A percentile compares a stretch with the other conserved stretches of the same genome.
These are phyloP conservation scores for Gandaritis pyraliata DNA, from an alignment of 2,888 invertebrate species.

Conservation along the genomic window DNA sequence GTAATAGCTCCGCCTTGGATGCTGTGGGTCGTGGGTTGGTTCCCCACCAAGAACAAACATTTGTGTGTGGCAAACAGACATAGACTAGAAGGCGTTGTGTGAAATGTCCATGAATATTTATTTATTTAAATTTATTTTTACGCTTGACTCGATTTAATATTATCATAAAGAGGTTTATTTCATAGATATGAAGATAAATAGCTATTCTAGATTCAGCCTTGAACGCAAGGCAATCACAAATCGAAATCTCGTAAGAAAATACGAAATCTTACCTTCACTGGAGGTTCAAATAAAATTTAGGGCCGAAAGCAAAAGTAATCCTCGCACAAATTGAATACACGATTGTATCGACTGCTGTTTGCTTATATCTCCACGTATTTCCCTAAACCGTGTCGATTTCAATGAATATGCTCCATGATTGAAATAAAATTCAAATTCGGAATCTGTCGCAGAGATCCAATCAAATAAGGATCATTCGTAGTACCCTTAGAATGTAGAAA, in stretches of 20 bases:
- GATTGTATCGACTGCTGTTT: conserved; percentile 68
- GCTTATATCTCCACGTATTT: conserved; percentile 63
- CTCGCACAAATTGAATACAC: conserved; percentile 75
- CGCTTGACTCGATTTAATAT: too few relatives aligned
- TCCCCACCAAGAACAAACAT: too few relatives aligned
- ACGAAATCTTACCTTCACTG: conserved; percentile 37
- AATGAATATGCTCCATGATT: conserved; percentile 64
- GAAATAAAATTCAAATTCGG: conserved; percentile 75
- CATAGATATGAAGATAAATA: conserved; percentile 1
- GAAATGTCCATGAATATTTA: too few relatives aligned
- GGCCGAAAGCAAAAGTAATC: conserved; percentile 65
- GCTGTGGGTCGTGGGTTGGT: too few relatives aligned
- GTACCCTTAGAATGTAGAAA: too few relatives aligned
- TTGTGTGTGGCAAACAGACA: too few relatives aligned
- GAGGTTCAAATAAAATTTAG: conserved; percentile 51
- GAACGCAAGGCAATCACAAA: conserved; percentile 23
- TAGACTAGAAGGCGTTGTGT: too few relatives aligned
- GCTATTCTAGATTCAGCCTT: conserved; percentile 8
- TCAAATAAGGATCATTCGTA: conserved; percentile 63
- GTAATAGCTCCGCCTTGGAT: too few relatives aligned
- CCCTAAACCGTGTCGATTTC: conserved; percentile 69
- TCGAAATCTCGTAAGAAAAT: conserved; percentile 29
- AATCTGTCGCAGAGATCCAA: conserved; percentile 65
- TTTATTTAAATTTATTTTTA: too few relatives aligned
- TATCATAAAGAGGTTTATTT: too few relatives aligned